Percentiles rank a stretch among this genome's conserved stretches.
These are phyloP conservation scores for Drosophila planitibia DNA, from an alignment of 2,888 invertebrate species.

Conservation along the genomic window DNA sequence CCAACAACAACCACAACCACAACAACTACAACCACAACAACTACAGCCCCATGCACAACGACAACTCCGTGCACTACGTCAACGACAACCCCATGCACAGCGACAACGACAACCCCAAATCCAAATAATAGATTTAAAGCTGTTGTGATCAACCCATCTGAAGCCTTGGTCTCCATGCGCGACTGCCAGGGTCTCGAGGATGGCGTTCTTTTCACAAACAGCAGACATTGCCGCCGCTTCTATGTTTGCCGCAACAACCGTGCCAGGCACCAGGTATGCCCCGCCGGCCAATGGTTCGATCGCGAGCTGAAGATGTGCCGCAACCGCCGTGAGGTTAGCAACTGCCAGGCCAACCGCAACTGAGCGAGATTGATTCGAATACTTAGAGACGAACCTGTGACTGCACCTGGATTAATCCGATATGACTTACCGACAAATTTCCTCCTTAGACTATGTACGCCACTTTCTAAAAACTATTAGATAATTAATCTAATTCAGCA, in stretches of 20 bases:
- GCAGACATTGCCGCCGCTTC: constrained; percentile 58
- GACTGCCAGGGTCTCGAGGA: constrained; percentile 50
- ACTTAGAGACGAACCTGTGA: background rate
- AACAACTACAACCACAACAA: background rate
- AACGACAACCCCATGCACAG: constrained; percentile 1
- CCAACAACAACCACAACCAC: background rate
- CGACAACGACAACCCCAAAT: no score
- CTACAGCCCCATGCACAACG: constrained; percentile 1
- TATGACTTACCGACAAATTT: constrained; percentile 6
- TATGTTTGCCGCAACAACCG: constrained; percentile 54
- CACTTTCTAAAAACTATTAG: constrained; percentile 14
- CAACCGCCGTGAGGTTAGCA: constrained; percentile 34
- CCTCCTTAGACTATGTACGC: constrained; percentile 10
- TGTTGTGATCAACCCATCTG: constrained; percentile 4
- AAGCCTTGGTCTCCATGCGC: constrained; percentile 10
- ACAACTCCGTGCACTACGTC: background rate
- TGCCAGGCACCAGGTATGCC: constrained; percentile 47
- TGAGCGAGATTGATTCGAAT: constrained; percentile 18
- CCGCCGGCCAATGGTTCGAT: constrained; percentile 59
- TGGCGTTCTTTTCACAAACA: constrained; percentile 49
- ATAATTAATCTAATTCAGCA: constrained; percentile 27
- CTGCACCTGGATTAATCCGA: constrained; percentile 22
- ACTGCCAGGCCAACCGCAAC: constrained; percentile 48
- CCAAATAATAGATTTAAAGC: no score
- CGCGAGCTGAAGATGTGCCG: constrained; percentile 50